Evolutionary conservation across 1,140 invertebrate genomes (phyloP).

Genomic region (Cydia fagiglandana): DNA sequence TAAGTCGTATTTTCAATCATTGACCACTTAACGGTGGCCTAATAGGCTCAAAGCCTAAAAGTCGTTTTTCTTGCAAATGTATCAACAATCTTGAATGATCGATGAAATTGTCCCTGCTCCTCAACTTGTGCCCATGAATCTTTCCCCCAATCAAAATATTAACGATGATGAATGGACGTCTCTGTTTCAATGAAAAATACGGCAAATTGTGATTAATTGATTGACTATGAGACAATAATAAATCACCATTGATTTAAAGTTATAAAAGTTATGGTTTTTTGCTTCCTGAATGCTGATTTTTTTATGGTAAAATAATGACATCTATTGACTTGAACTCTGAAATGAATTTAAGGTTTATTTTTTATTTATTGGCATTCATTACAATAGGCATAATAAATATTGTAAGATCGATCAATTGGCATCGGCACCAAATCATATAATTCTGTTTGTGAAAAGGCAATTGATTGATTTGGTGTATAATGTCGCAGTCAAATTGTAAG

Average conservation of each 20-base stretch:
- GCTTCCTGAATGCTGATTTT: constrained; percentile 1
- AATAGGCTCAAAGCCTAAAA: neutral
- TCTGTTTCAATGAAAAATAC: constrained; percentile 30
- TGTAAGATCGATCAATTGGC: too few relatives aligned
- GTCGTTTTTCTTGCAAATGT: constrained; percentile 26
- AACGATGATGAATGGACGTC: constrained; percentile 26
- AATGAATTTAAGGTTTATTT: too few relatives aligned
- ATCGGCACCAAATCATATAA: too few relatives aligned
- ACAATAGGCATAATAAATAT: too few relatives aligned
- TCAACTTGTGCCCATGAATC: constrained; percentile 28
- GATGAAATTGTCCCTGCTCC: constrained; percentile 22
- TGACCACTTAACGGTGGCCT: neutral
- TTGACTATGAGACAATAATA: constrained; percentile 26
- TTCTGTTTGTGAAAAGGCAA: too few relatives aligned
- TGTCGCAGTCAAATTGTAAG: too few relatives aligned
- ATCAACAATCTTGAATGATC: constrained; percentile 28
- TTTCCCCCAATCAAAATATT: constrained; percentile 29
- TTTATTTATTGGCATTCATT: too few relatives aligned
- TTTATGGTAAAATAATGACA: too few relatives aligned
- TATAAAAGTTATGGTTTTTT: neutral
- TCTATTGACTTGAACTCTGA: too few relatives aligned
- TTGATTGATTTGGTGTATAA: too few relatives aligned
- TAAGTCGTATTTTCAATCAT: too few relatives aligned
- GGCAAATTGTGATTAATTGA: constrained; percentile 31
- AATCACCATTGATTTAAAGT: constrained; percentile 18